Evolutionary conservation across 2,888 invertebrate species (phyloP).

Genomic region (Spilosoma lubricipeda): DNA sequence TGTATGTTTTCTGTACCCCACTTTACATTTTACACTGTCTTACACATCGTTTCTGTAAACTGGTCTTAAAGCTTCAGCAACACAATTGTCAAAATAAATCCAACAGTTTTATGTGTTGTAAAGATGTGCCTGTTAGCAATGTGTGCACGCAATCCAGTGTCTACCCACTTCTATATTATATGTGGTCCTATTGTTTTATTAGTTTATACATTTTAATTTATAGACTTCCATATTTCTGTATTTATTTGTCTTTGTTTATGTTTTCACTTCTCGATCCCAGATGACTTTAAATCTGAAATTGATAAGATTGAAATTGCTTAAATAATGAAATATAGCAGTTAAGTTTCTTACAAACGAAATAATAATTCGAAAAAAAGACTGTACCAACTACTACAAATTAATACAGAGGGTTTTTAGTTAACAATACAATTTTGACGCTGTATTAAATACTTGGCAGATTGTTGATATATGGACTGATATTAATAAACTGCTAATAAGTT

Average conservation of each 20-base stretch:
- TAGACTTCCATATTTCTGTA: constrained; percentile 72
- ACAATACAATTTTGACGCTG: constrained; percentile 60
- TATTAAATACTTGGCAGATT: constrained; percentile 43
- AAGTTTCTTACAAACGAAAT: constrained; percentile 25
- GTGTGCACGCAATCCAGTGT: constrained; percentile 84
- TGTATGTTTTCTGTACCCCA: constrained; percentile 69
- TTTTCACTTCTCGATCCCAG: constrained; percentile 63
- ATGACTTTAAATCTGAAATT: constrained; percentile 56
- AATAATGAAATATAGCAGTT: constrained; percentile 31
- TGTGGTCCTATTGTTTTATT: constrained; percentile 82
- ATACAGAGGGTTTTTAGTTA: constrained; percentile 66
- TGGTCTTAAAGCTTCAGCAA: constrained; percentile 65
- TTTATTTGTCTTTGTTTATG: constrained; percentile 75
- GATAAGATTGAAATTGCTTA: constrained; percentile 45
- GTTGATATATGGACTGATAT: constrained; percentile 51
- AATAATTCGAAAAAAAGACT: constrained; percentile 56
- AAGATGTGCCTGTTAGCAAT: constrained; percentile 82
- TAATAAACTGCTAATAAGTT: constrained; percentile 60
- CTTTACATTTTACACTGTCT: constrained; percentile 76
- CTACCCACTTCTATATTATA: constrained; percentile 84
- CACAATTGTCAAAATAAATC: constrained; percentile 68
- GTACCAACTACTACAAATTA: constrained; percentile 65
- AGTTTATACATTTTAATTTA: constrained; percentile 67
- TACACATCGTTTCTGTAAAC: constrained; percentile 62
- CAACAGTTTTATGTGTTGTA: constrained; percentile 64